Evolutionary conservation across 2,888 invertebrate genomes (phyloP).

Genomic region (Tetragonula carbonaria): DNA sequence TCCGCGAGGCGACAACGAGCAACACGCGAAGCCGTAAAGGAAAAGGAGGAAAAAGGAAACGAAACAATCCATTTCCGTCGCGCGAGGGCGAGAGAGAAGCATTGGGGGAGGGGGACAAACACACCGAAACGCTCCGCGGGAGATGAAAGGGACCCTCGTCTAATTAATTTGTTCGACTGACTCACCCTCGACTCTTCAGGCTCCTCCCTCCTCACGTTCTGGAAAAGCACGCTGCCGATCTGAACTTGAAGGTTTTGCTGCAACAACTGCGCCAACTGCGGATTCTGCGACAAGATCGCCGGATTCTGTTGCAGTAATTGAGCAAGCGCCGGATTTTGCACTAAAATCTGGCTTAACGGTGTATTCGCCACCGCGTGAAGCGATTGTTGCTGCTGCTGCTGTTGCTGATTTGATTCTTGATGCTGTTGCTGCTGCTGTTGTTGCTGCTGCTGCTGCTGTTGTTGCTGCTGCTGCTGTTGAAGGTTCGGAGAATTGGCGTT

Average conservation of each 20-base stretch:
- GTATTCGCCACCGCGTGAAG: slow-evolving; percentile 74
- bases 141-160: slow-evolving; percentile 47
- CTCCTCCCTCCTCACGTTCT: slow-evolving; percentile 77
- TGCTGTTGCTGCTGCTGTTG: slow-evolving; percentile 50
- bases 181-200: slow-evolving; percentile 81
- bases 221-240: slow-evolving; percentile 80
- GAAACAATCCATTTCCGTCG: slow-evolving; percentile 49
- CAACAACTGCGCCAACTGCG: slow-evolving; percentile 81
- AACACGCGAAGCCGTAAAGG: not conserved
- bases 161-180: slow-evolving; percentile 62
- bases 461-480: slow-evolving; percentile 47
- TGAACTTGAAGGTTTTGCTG: slow-evolving; percentile 82
- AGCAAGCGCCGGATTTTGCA: slow-evolving; percentile 81
- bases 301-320: slow-evolving; percentile 82
- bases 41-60: slow-evolving; percentile 23
- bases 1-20: not conserved
- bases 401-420: slow-evolving; percentile 46
- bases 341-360: slow-evolving; percentile 79
- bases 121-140: slow-evolving; percentile 27
- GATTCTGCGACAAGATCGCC: slow-evolving; percentile 80
- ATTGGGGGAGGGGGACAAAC: not conserved
- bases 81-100: slow-evolving; percentile 14
- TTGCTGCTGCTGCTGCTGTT: slow-evolving; percentile 31
- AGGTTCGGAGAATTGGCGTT: slow-evolving; percentile 72
- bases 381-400: slow-evolving; percentile 65